Evolutionary conservation across 37 sponge, comb jelly and placozoan species (phyloP).

Genomic region (Crambe crambe): DNA sequence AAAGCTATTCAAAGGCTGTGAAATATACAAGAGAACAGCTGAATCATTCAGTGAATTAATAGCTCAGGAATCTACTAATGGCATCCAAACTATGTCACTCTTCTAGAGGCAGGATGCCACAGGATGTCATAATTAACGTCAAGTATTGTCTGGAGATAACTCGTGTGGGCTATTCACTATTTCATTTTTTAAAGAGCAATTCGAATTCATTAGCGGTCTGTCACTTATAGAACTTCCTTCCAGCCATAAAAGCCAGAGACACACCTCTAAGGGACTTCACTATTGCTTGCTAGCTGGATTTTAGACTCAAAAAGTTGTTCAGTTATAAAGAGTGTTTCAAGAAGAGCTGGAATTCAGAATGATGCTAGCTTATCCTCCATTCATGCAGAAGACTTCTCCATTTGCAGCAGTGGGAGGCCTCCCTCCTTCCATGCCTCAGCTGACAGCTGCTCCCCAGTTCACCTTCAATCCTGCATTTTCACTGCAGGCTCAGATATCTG

Average conservation of each 20-base stretch:
- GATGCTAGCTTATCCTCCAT: slow-evolving; percentile 59
- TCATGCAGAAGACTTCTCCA: slow-evolving; percentile 43
- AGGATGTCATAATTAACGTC: slow-evolving; percentile 3
- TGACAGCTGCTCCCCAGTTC: slow-evolving; percentile 12
- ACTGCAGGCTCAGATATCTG: slow-evolving; percentile 12
- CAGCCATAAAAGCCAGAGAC: slow-evolving; percentile 1
- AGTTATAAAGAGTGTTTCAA: neutral
- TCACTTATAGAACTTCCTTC: slow-evolving; percentile 15
- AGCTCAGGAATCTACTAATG: neutral
- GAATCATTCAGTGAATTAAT: neutral
- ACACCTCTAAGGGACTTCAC: too few relatives aligned
- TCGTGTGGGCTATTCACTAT: too few relatives aligned
- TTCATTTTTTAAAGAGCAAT: neutral
- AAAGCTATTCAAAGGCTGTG: neutral
- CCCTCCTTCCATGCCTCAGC: slow-evolving; percentile 21
- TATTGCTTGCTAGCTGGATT: neutral
- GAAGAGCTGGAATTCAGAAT: slow-evolving; percentile 24
- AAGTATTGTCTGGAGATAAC: slow-evolving; percentile 2
- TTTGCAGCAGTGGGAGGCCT: neutral
- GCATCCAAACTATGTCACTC: neutral
- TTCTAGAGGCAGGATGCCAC: too few relatives aligned
- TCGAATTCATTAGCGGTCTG: neutral
- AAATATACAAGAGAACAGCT: slow-evolving; percentile 12
- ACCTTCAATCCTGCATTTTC: slow-evolving; percentile 5
- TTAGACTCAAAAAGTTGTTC: neutral